Base-by-base conservation (phyloP, 2,797 vertebrate genomes). In the Tinamus major region DNA sequence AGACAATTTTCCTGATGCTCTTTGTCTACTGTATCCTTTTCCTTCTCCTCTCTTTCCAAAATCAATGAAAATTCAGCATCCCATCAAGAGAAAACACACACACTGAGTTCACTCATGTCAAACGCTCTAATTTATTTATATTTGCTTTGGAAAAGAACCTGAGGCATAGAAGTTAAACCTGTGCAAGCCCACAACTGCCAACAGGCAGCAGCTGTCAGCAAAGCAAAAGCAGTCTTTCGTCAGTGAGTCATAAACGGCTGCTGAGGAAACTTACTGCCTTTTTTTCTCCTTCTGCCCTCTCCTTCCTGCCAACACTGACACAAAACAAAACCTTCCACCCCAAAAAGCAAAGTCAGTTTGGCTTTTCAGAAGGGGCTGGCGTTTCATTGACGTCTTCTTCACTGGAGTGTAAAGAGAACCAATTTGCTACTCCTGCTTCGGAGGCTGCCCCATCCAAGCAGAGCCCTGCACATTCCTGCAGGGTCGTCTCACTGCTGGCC, bases 181-280 rank as follows among this genome's bases (percentile, higher is more conserved):
- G 35, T 59, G 46, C 33, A 80, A 86, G 29, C 15, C 26, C 21
- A 75, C 1, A 18, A 48, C 79, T 69, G 62, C 48, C 72, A 87
- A 65, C 31, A 83, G 85, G 72, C 76, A 95, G 65, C 90, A 87
- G 79, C 85, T 93, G 75, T 84, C 78, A 82, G 41, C 71, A 79
- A 92, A 79, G 53, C 72, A 55, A 93, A 79, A 21, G 37, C 12
- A 89, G 48, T 58, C 42, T 33, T 37, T 85, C 63, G 76, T 74
- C 58, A 64, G 10, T 58, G 51, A 94, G 23, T 63, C 59, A 75
- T 16, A 82, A 75, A 48, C 2, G 65, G 65, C 70, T 78, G 78
- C 62, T 79, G 29, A 92, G 94, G 79, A 64, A 91, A 62, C 46
- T 69, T 4, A 0, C 37, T 69, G 46, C 6, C 5, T 46, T 75